phyloP scores from a whole-genome alignment of 2,797 vertebrate species.

The Eidolon dupreanum region DNA sequence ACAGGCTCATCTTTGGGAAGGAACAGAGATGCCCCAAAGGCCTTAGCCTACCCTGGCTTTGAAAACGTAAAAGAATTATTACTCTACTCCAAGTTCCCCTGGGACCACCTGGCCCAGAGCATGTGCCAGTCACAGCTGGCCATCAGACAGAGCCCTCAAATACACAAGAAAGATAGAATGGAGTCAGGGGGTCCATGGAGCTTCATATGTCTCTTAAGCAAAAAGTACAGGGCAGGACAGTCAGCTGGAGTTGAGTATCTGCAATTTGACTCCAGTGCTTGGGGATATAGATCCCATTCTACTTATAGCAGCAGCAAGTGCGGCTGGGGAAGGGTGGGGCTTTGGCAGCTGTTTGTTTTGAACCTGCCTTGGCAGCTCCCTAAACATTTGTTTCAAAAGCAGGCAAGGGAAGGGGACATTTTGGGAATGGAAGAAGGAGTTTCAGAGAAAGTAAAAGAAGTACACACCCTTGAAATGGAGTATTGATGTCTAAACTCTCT shows the following conservation, averaged over 20 bases:
- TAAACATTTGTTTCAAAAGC: conserved; percentile 46
- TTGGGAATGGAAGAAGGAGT: neutral
- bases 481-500: neutral
- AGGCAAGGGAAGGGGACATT: neutral
- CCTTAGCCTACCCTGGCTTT: neutral
- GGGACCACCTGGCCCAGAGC: neutral
- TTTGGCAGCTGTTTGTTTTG: conserved; percentile 47
- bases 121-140: neutral
- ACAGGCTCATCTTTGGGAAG: neutral
- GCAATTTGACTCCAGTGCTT: neutral
- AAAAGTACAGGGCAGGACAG: neutral
- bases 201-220: neutral
- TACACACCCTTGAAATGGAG: neutral
- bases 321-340: accelerated
- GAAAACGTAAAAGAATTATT: neutral
- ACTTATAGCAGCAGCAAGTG: conserved; percentile 32
- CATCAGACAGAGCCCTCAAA: neutral
- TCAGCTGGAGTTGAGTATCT: accelerated
- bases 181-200: accelerated
- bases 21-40: neutral
- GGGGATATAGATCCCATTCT: neutral
- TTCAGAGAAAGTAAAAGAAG: neutral
- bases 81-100: too few species aligned
- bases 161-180: neutral
- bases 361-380: conserved; percentile 21